These are phyloP conservation scores for Leucoraja ocellata DNA, from an alignment of 2,797 vertebrate species.

Conservation along the genomic window DNA sequence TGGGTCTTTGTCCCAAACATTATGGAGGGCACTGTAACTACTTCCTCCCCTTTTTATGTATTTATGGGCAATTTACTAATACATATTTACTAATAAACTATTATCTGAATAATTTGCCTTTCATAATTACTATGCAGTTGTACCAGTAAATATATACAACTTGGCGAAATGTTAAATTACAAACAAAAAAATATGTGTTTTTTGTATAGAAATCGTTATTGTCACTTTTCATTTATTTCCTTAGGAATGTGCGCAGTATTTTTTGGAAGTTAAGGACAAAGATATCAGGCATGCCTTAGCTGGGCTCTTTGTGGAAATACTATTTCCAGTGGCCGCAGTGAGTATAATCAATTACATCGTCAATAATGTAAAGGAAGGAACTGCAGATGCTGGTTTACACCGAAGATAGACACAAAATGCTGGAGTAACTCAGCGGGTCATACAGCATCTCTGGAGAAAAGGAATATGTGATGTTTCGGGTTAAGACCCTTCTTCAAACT, in stretches of 20 bases:
- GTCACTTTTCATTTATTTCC: constrained; percentile 42
- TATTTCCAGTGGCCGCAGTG: constrained; percentile 95
- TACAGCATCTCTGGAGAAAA: no score
- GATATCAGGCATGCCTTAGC: constrained; percentile 96
- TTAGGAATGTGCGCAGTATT: constrained; percentile 97
- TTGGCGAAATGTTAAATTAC: not conserved
- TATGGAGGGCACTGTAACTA: no score
- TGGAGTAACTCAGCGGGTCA: no score
- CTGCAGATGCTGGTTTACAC: no score
- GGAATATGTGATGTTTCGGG: no score
- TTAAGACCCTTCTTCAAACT: no score
- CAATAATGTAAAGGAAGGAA: no score
- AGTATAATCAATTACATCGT: constrained; percentile 54
- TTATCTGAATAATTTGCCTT: not conserved
- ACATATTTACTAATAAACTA: not conserved
- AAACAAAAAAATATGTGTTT: not conserved
- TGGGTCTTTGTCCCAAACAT: no score
- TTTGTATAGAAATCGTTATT: not conserved
- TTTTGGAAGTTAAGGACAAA: constrained; percentile 98
- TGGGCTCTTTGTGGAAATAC: constrained; percentile 95
- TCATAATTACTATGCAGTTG: not conserved
- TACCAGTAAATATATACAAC: not conserved
- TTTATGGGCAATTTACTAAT: no score
- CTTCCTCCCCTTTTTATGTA: no score
- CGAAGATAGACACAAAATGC: no score